phyloP scores from a whole-genome alignment of 2,797 vertebrate genomes.

The Sebastes nivosus region DNA sequence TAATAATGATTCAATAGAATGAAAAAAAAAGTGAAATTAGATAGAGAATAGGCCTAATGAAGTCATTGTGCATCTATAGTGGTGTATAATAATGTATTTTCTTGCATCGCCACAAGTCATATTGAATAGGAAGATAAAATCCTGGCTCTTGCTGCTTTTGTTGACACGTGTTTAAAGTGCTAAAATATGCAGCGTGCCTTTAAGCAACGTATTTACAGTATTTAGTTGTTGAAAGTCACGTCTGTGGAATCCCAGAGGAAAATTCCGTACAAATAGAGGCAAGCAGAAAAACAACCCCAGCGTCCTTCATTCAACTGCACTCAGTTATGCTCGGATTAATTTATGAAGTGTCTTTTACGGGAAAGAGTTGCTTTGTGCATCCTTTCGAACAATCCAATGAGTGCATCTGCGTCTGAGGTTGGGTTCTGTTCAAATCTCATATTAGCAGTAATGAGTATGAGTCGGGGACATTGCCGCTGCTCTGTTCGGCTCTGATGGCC shows the following conservation, averaged over 20 bases:
- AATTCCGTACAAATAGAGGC: neutral
- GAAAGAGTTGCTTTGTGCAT: neutral
- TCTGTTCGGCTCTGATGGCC: slow-evolving; percentile 25
- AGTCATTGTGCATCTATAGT: neutral
- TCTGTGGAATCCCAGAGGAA: neutral
- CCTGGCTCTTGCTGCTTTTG: neutral
- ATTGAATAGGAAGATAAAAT: neutral
- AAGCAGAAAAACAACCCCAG: neutral
- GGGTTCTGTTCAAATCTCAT: slow-evolving; percentile 36
- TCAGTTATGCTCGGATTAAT: neutral
- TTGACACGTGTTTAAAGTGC: neutral
- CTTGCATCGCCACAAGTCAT: neutral
- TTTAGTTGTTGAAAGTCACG: slow-evolving; percentile 1
- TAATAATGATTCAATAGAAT: neutral
- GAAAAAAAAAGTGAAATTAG: neutral
- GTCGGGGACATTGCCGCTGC: slow-evolving; percentile 43
- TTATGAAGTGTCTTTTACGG: neutral
- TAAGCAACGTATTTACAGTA: slow-evolving; percentile 2
- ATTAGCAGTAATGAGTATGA: slow-evolving; percentile 47
- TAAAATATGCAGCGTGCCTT: slow-evolving; percentile 6
- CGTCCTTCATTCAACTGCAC: neutral
- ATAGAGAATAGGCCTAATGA: neutral
- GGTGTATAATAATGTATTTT: neutral
- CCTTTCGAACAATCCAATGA: neutral
- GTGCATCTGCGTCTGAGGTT: slow-evolving; percentile 9